A percentile compares a stretch with the other conserved stretches of the same genome.
These are phyloP conservation scores for Polypedilum vanderplanki DNA, from an alignment of 1,140 invertebrate genomes.

Conservation along the genomic window DNA sequence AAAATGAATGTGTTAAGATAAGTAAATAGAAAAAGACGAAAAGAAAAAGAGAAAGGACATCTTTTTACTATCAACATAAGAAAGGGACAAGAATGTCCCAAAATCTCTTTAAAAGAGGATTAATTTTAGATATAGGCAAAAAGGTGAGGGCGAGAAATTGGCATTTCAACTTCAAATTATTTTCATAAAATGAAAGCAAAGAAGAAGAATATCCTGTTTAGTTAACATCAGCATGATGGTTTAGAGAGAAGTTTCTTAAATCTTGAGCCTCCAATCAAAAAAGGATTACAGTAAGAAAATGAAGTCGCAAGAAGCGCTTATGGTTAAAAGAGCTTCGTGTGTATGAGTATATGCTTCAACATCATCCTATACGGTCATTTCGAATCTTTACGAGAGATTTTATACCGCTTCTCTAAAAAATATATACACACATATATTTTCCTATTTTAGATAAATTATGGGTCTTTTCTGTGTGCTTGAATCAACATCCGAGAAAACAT, in stretches of 20 bases:
- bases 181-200: too few relatives aligned
- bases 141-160: background rate
- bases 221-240: too few relatives aligned
- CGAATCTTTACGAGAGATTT: conserved; percentile 3
- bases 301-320: background rate
- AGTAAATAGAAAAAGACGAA: too few relatives aligned
- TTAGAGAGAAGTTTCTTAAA: background rate
- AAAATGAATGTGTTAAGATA: too few relatives aligned
- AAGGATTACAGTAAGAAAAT: background rate
- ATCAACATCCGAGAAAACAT: background rate
- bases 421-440: background rate
- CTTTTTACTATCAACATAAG: background rate
- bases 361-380: background rate
- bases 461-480: background rate
- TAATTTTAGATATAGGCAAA: background rate
- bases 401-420: background rate
- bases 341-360: background rate
- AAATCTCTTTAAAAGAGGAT: conserved; percentile 13
- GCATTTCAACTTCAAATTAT: background rate
- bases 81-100: background rate
- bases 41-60: too few relatives aligned
- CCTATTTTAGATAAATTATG: conserved; percentile 4
- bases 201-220: too few relatives aligned
- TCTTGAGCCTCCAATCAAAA: conserved; percentile 12
- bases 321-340: background rate